These are phyloP conservation scores for Oryzias javanicus DNA, from an alignment of 2,113 vertebrate genomes.

Conservation along the genomic window DNA sequence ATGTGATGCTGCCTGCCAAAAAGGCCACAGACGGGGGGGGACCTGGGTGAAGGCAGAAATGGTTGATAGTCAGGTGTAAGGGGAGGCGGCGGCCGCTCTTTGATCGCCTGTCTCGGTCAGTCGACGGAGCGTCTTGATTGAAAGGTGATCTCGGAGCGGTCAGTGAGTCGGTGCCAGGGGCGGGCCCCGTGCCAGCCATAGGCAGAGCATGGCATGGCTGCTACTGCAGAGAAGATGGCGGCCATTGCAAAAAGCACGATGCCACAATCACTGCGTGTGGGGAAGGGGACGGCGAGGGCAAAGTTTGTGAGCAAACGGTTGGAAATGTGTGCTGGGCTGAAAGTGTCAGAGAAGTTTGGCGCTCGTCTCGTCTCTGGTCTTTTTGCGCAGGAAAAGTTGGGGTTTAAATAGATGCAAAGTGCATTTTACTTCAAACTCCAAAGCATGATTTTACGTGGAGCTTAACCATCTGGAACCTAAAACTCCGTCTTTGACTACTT, in stretches of 20 bases:
- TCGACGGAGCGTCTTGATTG: constrained; percentile 51
- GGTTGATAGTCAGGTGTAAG: constrained; percentile 65
- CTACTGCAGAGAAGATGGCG: constrained; percentile 75
- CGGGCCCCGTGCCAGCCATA: constrained; percentile 71
- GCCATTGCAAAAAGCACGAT: constrained; percentile 47
- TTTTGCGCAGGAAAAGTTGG: constrained; percentile 7
- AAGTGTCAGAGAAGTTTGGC: constrained; percentile 31
- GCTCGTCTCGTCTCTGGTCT: constrained; percentile 52
- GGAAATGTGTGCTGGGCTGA: constrained; percentile 30
- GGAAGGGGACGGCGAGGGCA: background rate
- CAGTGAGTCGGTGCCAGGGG: constrained; percentile 59
- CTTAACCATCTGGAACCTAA: too few species aligned
- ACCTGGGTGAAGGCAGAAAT: constrained; percentile 60
- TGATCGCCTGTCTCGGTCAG: constrained; percentile 15
- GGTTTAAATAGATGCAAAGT: background rate
- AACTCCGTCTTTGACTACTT: too few species aligned
- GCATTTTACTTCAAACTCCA: too few species aligned
- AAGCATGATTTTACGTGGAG: too few species aligned
- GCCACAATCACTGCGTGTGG: constrained; percentile 41
- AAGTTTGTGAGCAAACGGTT: constrained; percentile 30
- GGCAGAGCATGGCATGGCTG: constrained; percentile 73
- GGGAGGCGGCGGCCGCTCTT: constrained; percentile 35
- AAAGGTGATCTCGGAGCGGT: constrained; percentile 70
- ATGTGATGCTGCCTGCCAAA: constrained; percentile 60
- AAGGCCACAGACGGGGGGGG: constrained; percentile 66